Percentiles rank a stretch among this genome's conserved stretches.
phyloP scores from a whole-genome alignment of 2,797 vertebrate genomes.

The Hyperoplus lanceolatus region DNA sequence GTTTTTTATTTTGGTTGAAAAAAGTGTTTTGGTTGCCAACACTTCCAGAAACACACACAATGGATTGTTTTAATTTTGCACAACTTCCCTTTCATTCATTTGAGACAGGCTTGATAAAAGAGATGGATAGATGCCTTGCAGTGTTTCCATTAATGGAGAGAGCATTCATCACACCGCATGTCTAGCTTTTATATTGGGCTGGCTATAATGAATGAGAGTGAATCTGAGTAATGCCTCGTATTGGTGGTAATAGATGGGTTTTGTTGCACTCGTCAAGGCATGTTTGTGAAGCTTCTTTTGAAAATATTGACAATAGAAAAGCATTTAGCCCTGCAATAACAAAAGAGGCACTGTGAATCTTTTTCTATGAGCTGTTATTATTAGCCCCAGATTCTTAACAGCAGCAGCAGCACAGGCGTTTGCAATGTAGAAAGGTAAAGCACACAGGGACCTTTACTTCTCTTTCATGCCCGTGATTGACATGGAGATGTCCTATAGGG shows the following conservation, averaged over 20 bases:
- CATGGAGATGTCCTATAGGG: slow-evolving; percentile 78
- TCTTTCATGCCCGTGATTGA: slow-evolving; percentile 73
- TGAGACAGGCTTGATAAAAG: slow-evolving; percentile 84
- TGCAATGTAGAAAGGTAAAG: slow-evolving; percentile 69
- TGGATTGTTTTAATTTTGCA: slow-evolving; percentile 85
- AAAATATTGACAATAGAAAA: slow-evolving; percentile 82
- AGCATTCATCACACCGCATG: slow-evolving; percentile 85
- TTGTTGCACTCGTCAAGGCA: slow-evolving; percentile 84
- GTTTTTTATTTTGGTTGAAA: slow-evolving; percentile 29
- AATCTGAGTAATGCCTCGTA: slow-evolving; percentile 84
- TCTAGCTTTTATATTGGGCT: slow-evolving; percentile 82
- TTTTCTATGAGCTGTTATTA: slow-evolving; percentile 78
- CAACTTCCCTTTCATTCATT: slow-evolving; percentile 85
- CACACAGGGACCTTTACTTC: slow-evolving; percentile 63
- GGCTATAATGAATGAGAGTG: slow-evolving; percentile 84
- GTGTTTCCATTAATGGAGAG: slow-evolving; percentile 85
- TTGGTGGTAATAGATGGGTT: slow-evolving; percentile 85
- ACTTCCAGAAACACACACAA: slow-evolving; percentile 74
- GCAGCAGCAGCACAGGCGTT: slow-evolving; percentile 33
- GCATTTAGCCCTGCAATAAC: slow-evolving; percentile 79
- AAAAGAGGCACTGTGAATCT: slow-evolving; percentile 76
- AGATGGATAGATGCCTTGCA: slow-evolving; percentile 87
- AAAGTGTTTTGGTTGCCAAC: slow-evolving; percentile 41
- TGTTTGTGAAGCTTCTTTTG: slow-evolving; percentile 82
- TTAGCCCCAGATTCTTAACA: slow-evolving; percentile 67